Base-by-base conservation (phyloP, 2,797 vertebrate genomes). In the Podargus strigoides region DNA sequence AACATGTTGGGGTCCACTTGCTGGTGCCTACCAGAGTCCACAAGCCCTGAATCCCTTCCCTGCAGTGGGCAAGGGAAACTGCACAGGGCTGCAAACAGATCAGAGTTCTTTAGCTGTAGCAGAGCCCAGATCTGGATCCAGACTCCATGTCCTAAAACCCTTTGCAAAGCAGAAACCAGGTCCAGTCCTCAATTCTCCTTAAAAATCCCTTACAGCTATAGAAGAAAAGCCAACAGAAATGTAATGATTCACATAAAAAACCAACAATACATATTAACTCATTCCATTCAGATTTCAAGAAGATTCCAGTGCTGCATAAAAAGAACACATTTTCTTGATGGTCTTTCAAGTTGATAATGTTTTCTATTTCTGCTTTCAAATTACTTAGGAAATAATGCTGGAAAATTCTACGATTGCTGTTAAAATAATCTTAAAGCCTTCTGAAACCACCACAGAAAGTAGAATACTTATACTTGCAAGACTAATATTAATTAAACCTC, bases 1-100 rank as follows among this genome's bases (percentile, higher is more conserved):
- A 60, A 39, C 28, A 1, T 0, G 1, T 17, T 20, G 1, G 18
- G 12, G 47, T 2, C 67, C 47, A 13, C 0, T 1, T 37, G 15
- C n/a, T 39, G 14, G 60, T 24, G 56, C 14, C 58, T 24, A 2
- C 4, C 0, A 1, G 52, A 7, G 23, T 9, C 44, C 41, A 23
- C 2, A 9, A 92, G 16, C 74, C 53, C 50, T 3, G 7, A 63
- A 36, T 22, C 32, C n/a, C 50, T 27, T 37, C 41, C 8, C 26
- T 56, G 19, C 49, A n/a, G 39, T 0, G 3, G 22, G 7, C 36
- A 50, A 46, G 30, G 15, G n/a, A 36, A 67, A 10, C 2, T 12
- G 56, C 56, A 24, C 8, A 18, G 28, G 30, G 34, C 50, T 75
- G 53, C 16, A 49, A 42, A 10, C 9, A 49, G 12, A 34, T 15